Evolutionary conservation across 1,140 invertebrate genomes (phyloP).

Genomic region (Eueides isabella): DNA sequence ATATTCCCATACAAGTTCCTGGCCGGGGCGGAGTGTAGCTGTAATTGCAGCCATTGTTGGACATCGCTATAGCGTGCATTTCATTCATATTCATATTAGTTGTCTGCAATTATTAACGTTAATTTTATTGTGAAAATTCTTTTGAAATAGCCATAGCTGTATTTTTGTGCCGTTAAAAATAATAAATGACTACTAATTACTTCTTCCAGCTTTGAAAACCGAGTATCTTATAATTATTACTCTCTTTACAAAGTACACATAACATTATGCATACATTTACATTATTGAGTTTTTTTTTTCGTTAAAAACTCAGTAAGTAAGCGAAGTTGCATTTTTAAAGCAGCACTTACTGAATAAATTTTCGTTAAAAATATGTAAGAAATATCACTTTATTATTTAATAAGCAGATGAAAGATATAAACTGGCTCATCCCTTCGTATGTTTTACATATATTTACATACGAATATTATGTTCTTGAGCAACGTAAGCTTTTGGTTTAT

Average conservation of each 20-base stretch:
- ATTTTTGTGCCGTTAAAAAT: conserved; percentile 2
- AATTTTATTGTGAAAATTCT: conserved; percentile 13
- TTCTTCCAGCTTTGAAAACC: neutral
- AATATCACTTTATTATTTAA: neutral
- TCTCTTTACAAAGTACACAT: neutral
- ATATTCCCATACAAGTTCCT: conserved; percentile 18
- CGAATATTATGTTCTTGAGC: neutral
- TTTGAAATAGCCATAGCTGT: neutral
- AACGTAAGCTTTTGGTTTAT: neutral
- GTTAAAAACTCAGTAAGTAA: no score
- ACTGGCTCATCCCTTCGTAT: neutral
- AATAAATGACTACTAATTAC: neutral
- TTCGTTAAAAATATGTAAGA: neutral
- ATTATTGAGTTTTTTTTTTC: no score
- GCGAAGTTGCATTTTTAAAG: neutral
- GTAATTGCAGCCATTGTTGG: conserved; percentile 23
- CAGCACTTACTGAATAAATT: neutral
- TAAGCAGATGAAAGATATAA: neutral
- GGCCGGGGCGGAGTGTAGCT: conserved; percentile 6
- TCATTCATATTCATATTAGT: conserved; percentile 31
- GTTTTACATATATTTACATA: conserved; percentile 12
- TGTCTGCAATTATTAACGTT: conserved; percentile 15
- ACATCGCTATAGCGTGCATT: conserved; percentile 10
- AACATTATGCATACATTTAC: neutral
- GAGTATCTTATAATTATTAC: neutral